Conservation (phyloP, 2,797 vertebrate species). For the Eremophila alpestris region DNA sequence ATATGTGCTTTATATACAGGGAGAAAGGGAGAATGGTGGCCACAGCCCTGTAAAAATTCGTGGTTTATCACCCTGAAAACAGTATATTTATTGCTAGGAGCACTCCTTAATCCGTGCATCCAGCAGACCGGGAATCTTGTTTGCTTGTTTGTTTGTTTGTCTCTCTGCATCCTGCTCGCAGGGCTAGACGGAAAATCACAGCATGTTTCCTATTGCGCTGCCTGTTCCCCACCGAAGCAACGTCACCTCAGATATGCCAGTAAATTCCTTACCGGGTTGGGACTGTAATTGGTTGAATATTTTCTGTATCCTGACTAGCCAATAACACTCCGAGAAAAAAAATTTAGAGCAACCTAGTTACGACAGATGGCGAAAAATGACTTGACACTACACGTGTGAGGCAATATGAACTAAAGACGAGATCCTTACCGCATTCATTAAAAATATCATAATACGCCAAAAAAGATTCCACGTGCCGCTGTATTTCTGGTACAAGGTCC, state of each 20-base stretch:
- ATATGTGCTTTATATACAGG: neutral
- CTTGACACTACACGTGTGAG: constrained; percentile 18
- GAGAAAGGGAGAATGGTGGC: neutral
- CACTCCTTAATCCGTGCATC: neutral
- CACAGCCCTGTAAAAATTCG: neutral
- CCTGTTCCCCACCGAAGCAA: constrained; percentile 22
- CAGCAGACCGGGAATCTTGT: neutral
- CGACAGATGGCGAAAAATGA: constrained; percentile 22
- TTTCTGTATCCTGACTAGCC: constrained; percentile 54
- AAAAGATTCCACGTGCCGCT: neutral
- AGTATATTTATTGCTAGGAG: neutral
- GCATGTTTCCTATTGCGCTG: neutral
- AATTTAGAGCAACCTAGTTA: constrained; percentile 30
- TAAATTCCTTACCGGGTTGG: constrained; percentile 57
- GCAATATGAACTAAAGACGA: constrained; percentile 1
- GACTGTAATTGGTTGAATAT: constrained; percentile 55
- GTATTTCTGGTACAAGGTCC: neutral
- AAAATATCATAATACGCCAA: neutral
- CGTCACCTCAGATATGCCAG: constrained; percentile 64
- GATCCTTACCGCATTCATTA: neutral
- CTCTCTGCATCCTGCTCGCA: neutral
- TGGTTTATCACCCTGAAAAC: neutral
- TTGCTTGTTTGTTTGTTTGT: neutral
- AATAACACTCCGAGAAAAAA: constrained; percentile 46
- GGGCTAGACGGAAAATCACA: neutral